phyloP scores from a whole-genome alignment of 2,888 invertebrate species.

The Phortica okadai region DNA sequence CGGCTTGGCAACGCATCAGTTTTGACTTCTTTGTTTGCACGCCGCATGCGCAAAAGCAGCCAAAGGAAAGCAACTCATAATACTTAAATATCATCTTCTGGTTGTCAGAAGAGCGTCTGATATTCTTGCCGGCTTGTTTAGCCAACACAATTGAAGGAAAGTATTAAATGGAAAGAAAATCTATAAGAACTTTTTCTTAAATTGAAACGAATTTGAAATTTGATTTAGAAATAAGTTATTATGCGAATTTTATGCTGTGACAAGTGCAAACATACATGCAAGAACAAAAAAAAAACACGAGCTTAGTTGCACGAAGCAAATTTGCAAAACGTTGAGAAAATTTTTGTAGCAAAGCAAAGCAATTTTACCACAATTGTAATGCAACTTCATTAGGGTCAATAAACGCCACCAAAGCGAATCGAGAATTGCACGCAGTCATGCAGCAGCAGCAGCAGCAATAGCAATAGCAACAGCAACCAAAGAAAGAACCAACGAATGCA shows the following conservation, averaged over 20 bases:
- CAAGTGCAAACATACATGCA: neutral
- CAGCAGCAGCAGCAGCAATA: slow-evolving; percentile 37
- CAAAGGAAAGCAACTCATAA: neutral
- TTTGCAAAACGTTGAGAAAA: neutral
- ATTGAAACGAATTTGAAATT: neutral
- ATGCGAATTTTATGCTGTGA: neutral
- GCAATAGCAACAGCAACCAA: slow-evolving; percentile 10
- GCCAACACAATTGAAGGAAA: neutral
- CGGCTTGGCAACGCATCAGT: neutral
- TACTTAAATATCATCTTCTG: neutral
- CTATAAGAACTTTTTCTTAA: neutral
- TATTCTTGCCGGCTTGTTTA: neutral
- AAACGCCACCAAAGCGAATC: slow-evolving; percentile 59
- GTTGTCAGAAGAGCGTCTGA: neutral
- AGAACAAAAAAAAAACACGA: neutral
- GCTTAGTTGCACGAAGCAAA: neutral
- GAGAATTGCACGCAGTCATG: slow-evolving; percentile 49
- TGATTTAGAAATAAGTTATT: neutral
- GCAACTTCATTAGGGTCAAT: slow-evolving; percentile 68
- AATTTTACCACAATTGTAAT: slow-evolving; percentile 16
- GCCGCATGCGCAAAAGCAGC: neutral
- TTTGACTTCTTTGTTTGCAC: neutral
- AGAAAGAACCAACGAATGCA: slow-evolving; percentile 29
- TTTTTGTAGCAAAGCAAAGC: neutral
- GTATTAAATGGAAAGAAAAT: neutral